Evolutionary conservation across 2,888 invertebrate species (phyloP), one percentile per base, ranked within the genome.

Genomic region (Chloroclysta siterata): DNA sequence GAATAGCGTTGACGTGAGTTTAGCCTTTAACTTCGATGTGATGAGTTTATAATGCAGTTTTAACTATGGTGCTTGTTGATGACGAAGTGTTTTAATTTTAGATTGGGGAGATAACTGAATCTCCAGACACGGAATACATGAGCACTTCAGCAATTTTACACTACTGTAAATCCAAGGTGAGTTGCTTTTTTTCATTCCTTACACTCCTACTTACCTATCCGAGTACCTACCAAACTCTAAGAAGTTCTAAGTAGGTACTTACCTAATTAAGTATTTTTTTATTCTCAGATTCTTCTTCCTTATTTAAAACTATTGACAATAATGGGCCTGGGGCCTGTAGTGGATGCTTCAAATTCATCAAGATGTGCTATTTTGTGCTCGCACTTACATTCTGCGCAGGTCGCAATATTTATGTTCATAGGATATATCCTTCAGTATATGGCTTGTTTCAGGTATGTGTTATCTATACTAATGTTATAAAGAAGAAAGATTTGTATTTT

Each of bases 391-490:
- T 95, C 96, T 7, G 80, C 95, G 15, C 93, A 96, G 82, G 95
- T 97, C 11, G 93, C 95, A 47, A 80, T 95, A 56, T 89, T 96
- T 55, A 94, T 97, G 89, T 88, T 95, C 65, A 77, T 95, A 65
- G 97, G 97, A 72, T 97, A 97, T 78, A 84, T 96, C 58, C 87
- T 97, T 17, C 97, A 97, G 79, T 97, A 96, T 78, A 95, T 96
- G 93, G 94, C 96, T 59, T 97, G 97, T 81, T 97, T 95, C 81
- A 94, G 96, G 95, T 95, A 52, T 79, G 82, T 72, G 73, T 72
- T 48, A n/a, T n/a, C n/a, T n/a, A n/a, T n/a, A n/a, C n/a, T n/a
- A n/a, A n/a, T n/a, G n/a, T n/a, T n/a, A n/a, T n/a, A n/a, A n/a
- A n/a, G n/a, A n/a, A n/a, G n/a, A n/a, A n/a, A n/a, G n/a, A n/a